Base-by-base conservation (phyloP, 2,888 invertebrate genomes). In the Aleiodes leptofemur region DNA sequence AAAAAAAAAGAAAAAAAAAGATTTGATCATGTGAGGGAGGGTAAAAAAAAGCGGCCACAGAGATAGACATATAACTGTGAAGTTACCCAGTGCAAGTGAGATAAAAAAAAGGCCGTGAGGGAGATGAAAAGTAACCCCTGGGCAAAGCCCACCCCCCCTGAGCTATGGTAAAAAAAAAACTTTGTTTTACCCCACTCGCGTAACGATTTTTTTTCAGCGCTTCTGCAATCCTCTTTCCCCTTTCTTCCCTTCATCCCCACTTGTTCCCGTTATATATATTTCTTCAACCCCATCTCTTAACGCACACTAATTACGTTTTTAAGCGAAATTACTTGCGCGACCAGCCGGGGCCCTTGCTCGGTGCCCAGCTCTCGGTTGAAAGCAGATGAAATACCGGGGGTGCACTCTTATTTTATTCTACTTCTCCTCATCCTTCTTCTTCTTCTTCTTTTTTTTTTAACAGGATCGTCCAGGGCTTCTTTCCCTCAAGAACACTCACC, bases 301-400 rank as follows among this genome's bases (percentile, higher is more conserved):
- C 84, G 87, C 86, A 84, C 86, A 85, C 87, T 88, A 87, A 88
- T 88, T 87, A 87, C 87, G 87, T 87, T 87, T 87, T 86, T 87
- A 87, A 87, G 87, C 88, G 86, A 86, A 88, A 87, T 87, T 87
- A 87, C 87, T 86, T 83, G 85, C 82, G 83, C 80, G 81, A 69
- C 76, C 79, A 73, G 74, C 61, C 69, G 16, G 69, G 48, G 48
- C 69, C 69, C 31, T 59, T 16, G 11, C 57, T 57, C 23, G n/a
- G 11, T 57, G 9, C 31, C 69, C 34, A 31, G 53, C 57, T 66
- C 69, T 23, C 23, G 23, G 74, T 56, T 69, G 77, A 72, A 50
- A 48, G 66, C 66, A 74, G 76, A 77, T 78, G 78, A 79, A 78
- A 80, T 77, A 77, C 77, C 76, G 77, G 76, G 80, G 77, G 79